Conservation (phyloP, 2,888 invertebrate genomes). For the Rhopalosiphum nymphaeae region DNA sequence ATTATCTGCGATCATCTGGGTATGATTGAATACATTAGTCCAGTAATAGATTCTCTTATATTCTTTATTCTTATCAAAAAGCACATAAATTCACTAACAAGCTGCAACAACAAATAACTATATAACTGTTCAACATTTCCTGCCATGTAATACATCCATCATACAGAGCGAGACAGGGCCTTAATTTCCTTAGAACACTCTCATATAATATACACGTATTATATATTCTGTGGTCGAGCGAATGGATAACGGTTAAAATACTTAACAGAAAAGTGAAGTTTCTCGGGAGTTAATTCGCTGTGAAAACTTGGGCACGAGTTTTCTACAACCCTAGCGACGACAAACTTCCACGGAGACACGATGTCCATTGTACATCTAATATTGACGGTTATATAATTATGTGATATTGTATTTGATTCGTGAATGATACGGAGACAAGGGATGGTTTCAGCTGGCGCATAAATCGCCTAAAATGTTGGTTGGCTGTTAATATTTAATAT, state of each 20-base stretch:
- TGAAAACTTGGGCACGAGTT: slow-evolving; percentile 50
- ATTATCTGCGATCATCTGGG: not conserved
- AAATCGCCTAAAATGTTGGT: not conserved
- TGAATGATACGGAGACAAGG: not conserved
- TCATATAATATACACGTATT: not conserved
- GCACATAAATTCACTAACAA: not conserved
- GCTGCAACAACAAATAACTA: not conserved
- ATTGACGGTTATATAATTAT: slow-evolving; percentile 21
- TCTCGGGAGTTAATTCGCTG: slow-evolving; percentile 54
- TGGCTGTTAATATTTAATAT: not conserved
- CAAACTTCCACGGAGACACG: slow-evolving; percentile 29
- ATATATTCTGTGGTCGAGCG: not conserved
- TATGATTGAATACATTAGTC: not conserved
- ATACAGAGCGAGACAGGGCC: not conserved
- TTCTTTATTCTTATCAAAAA: not conserved
- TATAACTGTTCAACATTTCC: not conserved
- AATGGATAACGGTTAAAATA: slow-evolving; percentile 26
- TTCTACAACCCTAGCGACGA: slow-evolving; percentile 13
- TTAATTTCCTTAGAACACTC: slow-evolving; percentile 40
- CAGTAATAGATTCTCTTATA: not conserved
- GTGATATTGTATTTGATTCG: not conserved
- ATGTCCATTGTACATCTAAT: slow-evolving; percentile 26
- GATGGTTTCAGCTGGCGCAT: not conserved
- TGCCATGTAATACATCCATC: slow-evolving; percentile 27
- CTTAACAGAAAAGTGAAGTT: slow-evolving; percentile 53